These are phyloP conservation scores for Pterobdella sp. DNA, from an alignment of 2,888 invertebrate genomes.

Conservation along the genomic window DNA sequence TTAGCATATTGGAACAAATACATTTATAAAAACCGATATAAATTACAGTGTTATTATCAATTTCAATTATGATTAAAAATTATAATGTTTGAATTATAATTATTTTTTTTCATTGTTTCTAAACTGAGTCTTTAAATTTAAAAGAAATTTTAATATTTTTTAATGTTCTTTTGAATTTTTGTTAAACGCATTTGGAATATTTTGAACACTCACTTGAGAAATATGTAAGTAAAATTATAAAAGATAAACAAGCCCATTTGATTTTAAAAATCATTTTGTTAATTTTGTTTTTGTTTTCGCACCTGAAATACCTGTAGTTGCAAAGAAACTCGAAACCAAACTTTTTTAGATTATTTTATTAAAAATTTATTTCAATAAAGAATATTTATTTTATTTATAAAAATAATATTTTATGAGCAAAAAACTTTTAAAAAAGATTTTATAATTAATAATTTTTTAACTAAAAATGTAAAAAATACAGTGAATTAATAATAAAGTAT, in stretches of 20 bases:
- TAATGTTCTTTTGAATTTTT: not conserved
- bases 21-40: not conserved
- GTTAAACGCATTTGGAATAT: not conserved
- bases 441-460: too few relatives aligned
- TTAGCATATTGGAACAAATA: too few relatives aligned
- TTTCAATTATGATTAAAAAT: not conserved
- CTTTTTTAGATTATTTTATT: not conserved
- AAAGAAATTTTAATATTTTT: not conserved
- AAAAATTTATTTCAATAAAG: not conserved
- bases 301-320: not conserved
- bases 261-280: not conserved
- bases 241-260: not conserved
- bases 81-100: not conserved
- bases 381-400: not conserved
- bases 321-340: too few relatives aligned
- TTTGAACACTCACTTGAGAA: not conserved
- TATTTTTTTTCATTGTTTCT: not conserved
- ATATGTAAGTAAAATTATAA: not conserved
- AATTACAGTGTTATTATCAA: not conserved
- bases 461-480: too few relatives aligned
- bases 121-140: not conserved
- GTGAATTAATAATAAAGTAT: too few relatives aligned
- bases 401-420: not conserved
- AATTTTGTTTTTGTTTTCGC: not conserved
- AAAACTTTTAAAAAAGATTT: too few relatives aligned